Evolutionary conservation across 2,888 invertebrate species (phyloP).

Genomic region (Tiliacea aurago): DNA sequence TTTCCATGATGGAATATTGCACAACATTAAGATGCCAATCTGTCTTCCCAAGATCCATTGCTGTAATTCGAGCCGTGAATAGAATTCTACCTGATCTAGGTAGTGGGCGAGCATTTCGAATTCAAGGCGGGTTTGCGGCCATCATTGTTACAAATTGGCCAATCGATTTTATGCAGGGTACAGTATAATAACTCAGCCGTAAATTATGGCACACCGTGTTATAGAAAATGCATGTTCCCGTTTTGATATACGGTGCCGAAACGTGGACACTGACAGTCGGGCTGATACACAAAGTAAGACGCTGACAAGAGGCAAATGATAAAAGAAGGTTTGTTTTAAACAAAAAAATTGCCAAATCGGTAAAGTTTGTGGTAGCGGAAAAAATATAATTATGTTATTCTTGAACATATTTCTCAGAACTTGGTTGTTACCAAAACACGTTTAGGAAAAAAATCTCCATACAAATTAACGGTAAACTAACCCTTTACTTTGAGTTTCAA

Average conservation of each 20-base stretch:
- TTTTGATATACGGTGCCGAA: background rate
- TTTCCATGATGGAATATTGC: constrained; percentile 14
- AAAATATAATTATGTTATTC: too few species aligned
- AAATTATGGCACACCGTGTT: background rate
- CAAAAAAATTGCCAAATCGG: too few species aligned
- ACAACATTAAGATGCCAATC: constrained; percentile 38
- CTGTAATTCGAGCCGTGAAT: constrained; percentile 21
- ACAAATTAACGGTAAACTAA: too few species aligned
- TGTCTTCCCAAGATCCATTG: constrained; percentile 18
- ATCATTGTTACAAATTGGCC: constrained; percentile 9
- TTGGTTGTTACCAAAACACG: too few species aligned
- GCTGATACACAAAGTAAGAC: background rate
- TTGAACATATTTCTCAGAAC: too few species aligned
- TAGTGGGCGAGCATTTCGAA: constrained; percentile 12
- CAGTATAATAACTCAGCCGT: background rate
- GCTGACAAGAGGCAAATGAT: too few species aligned
- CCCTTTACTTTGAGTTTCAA: too few species aligned
- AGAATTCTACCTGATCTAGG: constrained; percentile 26
- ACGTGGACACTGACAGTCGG: background rate
- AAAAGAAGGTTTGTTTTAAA: too few species aligned
- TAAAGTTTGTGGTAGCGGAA: too few species aligned
- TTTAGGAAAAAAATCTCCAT: too few species aligned
- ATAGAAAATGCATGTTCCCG: background rate
- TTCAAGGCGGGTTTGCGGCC: constrained; percentile 16
- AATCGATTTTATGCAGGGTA: constrained; percentile 5